Percentiles rank a stretch among this genome's conserved stretches.
Conservation (phyloP, 2,888 invertebrate species). For the Pseudococcus viburni region DNA sequence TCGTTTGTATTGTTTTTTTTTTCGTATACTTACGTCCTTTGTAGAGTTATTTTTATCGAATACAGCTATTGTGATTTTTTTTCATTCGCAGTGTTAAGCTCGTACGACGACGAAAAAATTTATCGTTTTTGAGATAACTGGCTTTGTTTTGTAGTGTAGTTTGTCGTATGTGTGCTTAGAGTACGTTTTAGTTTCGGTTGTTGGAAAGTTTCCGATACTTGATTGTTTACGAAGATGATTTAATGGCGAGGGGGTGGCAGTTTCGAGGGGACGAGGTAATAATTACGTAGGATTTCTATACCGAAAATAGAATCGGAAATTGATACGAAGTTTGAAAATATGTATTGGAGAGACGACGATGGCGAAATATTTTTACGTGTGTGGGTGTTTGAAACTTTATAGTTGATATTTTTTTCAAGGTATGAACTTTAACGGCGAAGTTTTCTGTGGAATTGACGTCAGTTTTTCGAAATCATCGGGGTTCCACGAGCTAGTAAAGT, state of each 20-base stretch:
- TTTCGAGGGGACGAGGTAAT: no score
- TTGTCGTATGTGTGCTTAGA: background rate
- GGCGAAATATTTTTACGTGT: no score
- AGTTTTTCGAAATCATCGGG: no score
- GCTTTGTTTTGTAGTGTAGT: background rate
- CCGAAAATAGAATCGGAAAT: no score
- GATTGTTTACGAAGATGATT: background rate
- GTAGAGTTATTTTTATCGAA: constrained; percentile 4
- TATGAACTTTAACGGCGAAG: no score
- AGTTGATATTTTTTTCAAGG: no score
- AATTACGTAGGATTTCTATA: no score
- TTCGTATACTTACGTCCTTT: background rate
- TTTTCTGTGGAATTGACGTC: no score
- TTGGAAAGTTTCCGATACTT: background rate
- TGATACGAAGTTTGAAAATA: no score
- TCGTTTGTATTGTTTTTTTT: constrained; percentile 12
- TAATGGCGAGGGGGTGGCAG: background rate
- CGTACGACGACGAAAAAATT: background rate
- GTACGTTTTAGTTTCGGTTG: background rate
- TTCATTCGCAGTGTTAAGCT: background rate
- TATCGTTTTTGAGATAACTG: background rate
- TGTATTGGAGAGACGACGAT: no score
- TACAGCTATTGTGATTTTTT: background rate
- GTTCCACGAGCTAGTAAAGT: no score
- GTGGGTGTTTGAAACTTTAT: no score